Evolutionary conservation across 1,140 invertebrate species (phyloP).

Genomic region (Drosophila carrolli): DNA sequence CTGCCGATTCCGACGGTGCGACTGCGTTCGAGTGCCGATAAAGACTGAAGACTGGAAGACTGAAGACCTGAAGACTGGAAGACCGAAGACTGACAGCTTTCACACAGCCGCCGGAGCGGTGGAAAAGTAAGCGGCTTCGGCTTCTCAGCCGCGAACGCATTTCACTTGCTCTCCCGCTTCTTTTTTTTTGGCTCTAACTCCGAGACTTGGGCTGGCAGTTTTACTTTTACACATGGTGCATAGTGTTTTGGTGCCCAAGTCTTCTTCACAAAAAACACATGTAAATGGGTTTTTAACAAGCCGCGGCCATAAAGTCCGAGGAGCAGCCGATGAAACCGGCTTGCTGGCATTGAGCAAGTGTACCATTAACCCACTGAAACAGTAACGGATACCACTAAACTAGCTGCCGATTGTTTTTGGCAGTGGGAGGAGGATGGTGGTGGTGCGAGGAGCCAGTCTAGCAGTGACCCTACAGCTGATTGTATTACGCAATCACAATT

Average conservation of each 20-base stretch:
- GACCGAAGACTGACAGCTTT: conserved; percentile 63
- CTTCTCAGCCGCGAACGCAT: conserved; percentile 56
- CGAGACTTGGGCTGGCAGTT: conserved; percentile 47
- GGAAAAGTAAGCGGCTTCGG: conserved; percentile 71
- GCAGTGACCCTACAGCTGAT: conserved; percentile 10
- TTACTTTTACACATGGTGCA: conserved; percentile 74
- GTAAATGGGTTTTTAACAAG: conserved; percentile 81
- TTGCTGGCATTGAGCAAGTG: conserved; percentile 72
- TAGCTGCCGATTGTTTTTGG: conserved; percentile 22
- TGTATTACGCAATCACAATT: conserved; percentile 22
- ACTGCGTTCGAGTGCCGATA: conserved; percentile 67
- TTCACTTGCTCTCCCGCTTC: conserved; percentile 66
- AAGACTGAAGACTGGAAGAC: conserved; percentile 57
- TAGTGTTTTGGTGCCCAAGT: conserved; percentile 15
- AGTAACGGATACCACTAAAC: conserved; percentile 65
- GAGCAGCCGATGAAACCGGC: conserved; percentile 49
- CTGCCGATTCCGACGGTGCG: conserved; percentile 37
- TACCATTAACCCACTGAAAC: conserved; percentile 83
- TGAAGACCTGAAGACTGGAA: conserved; percentile 1
- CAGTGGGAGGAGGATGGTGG: not conserved
- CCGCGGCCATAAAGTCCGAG: conserved; percentile 64
- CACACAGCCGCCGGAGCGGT: conserved; percentile 51
- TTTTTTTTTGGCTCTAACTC: conserved; percentile 39
- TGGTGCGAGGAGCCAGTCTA: not conserved
- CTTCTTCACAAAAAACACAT: conserved; percentile 57